Percentiles rank a stretch among this genome's conserved stretches.
Conservation (phyloP, 2,888 invertebrate genomes). For the Sphaerolaimus hirsutus region DNA sequence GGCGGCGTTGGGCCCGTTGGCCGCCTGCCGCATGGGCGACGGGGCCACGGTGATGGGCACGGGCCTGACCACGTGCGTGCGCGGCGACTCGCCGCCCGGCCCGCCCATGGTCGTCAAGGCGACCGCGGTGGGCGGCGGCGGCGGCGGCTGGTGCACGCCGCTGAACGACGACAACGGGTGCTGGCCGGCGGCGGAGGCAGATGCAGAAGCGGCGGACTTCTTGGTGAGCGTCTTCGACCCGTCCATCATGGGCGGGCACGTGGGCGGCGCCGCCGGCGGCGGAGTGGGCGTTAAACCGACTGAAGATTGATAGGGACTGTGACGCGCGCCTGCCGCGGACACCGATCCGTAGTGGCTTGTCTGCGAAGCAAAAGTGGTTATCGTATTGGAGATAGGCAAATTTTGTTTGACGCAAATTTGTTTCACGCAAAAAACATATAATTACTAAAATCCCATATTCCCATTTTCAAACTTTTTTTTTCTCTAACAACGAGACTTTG, state of each 20-base stretch:
- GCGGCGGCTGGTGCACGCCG: slow-evolving; percentile 6
- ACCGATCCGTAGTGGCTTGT: too few species aligned
- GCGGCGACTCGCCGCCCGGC: slow-evolving; percentile 3
- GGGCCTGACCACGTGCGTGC: slow-evolving; percentile 12
- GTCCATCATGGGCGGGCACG: slow-evolving; percentile 11
- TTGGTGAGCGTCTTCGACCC: slow-evolving; percentile 15
- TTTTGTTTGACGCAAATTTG: too few species aligned
- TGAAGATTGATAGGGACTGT: neutral
- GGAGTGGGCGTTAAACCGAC: slow-evolving; percentile 1
- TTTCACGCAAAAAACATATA: too few species aligned
- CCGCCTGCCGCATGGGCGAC: neutral
- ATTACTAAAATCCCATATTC: too few species aligned
- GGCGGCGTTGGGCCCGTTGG: neutral
- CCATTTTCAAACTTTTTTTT: too few species aligned
- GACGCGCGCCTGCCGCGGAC: neutral
- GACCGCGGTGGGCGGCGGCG: slow-evolving; percentile 7
- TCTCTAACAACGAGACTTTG: too few species aligned
- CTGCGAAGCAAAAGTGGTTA: too few species aligned
- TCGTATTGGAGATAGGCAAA: too few species aligned
- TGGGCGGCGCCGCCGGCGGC: slow-evolving; percentile 7
- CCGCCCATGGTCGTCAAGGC: slow-evolving; percentile 1
- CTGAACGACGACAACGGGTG: slow-evolving; percentile 11
- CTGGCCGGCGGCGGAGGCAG: neutral
- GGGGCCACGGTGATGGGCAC: slow-evolving; percentile 11
- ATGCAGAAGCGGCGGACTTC: slow-evolving; percentile 5